Conservation (phyloP, 2,888 invertebrate species). For the Corbicula japonica region DNA sequence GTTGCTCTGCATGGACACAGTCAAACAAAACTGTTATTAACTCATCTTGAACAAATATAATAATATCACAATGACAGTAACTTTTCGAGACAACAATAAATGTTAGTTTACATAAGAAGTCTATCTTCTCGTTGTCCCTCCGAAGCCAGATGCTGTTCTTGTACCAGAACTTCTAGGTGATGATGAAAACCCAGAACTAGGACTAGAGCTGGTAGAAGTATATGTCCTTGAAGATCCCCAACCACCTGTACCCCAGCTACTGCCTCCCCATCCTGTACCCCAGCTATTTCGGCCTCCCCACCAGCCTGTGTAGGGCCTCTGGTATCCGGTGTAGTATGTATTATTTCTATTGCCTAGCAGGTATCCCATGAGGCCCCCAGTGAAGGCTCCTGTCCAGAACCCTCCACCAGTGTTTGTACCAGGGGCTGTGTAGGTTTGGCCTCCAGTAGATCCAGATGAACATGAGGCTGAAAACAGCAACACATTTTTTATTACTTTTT, state of each 20-base stretch:
- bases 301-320: slow-evolving; percentile 50
- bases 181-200: slow-evolving; percentile 36
- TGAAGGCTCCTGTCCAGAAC: slow-evolving; percentile 82
- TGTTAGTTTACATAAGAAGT: not conserved
- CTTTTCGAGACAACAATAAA: too few species aligned
- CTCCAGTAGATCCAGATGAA: slow-evolving; percentile 49
- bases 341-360: slow-evolving; percentile 74
- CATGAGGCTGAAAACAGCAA: slow-evolving; percentile 51
- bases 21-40: too few species aligned
- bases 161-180: slow-evolving; percentile 69
- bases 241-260: too few species aligned
- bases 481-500: too few species aligned
- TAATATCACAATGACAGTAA: too few species aligned
- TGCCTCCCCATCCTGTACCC: slow-evolving; percentile 37
- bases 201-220: slow-evolving; percentile 2
- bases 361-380: slow-evolving; percentile 81
- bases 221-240: slow-evolving; percentile 30
- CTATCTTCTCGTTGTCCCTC: slow-evolving; percentile 78
- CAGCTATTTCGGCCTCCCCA: slow-evolving; percentile 53
- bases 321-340: slow-evolving; percentile 45
- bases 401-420: slow-evolving; percentile 64
- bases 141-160: slow-evolving; percentile 81
- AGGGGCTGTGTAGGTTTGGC: slow-evolving; percentile 42
- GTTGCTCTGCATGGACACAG: too few species aligned
- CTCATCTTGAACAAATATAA: too few species aligned